Percentiles rank a stretch among this genome's conserved stretches.
Conservation (phyloP, 2,797 vertebrate genomes). For the Tinamus major region DNA sequence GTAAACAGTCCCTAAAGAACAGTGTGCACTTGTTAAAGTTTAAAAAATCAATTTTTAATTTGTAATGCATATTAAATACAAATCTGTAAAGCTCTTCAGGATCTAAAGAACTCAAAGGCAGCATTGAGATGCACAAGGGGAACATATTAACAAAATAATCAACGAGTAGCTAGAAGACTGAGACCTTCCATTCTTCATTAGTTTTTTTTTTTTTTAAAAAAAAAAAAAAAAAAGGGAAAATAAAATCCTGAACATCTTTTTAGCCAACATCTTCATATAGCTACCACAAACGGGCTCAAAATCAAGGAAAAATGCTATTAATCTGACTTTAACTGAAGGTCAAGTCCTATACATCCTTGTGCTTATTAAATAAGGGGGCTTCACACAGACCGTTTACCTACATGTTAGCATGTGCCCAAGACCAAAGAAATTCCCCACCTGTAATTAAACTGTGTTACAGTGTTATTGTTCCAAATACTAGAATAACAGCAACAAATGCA, state of each 20-base stretch:
- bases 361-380: not conserved
- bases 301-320: not conserved
- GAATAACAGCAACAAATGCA: not conserved
- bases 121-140: not conserved
- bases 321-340: no score
- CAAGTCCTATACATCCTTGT: not conserved
- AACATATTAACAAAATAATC: not conserved
- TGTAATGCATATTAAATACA: not conserved
- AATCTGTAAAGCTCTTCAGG: not conserved
- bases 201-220: no score
- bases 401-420: not conserved
- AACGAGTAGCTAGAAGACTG: not conserved
- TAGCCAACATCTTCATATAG: not conserved
- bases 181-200: not conserved
- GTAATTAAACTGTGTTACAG: not conserved
- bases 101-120: not conserved
- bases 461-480: not conserved
- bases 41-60: not conserved
- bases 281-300: not conserved
- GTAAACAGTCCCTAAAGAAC: not conserved
- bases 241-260: not conserved
- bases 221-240: not conserved
- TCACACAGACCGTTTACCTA: not conserved
- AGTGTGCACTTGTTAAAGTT: not conserved
- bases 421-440: not conserved